Percentiles rank a stretch among this genome's conserved stretches.
phyloP scores from a whole-genome alignment of 2,113 vertebrate genomes.

The Sinocyclocheilus anophthalmus region DNA sequence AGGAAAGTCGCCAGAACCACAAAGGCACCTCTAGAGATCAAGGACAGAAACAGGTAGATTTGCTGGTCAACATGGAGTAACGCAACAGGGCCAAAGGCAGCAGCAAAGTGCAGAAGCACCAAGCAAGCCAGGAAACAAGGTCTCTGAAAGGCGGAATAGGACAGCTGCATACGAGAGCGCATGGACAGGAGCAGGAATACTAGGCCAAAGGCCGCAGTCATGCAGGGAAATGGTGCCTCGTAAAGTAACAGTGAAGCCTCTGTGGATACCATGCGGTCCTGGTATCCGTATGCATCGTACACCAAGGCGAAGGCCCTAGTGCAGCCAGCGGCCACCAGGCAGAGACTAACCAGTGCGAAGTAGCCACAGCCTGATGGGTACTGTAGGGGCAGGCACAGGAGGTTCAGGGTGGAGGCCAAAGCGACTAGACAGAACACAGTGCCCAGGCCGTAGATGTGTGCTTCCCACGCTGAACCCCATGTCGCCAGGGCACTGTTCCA shows the following conservation, averaged over 20 bases:
- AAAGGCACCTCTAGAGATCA: conserved; percentile 83
- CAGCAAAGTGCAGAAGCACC: conserved; percentile 79
- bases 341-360: conserved; percentile 81
- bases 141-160: conserved; percentile 78
- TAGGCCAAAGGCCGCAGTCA: conserved; percentile 84
- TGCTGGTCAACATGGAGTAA: conserved; percentile 77
- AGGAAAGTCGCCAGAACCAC: conserved; percentile 81
- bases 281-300: conserved; percentile 83
- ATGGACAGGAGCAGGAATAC: conserved; percentile 85
- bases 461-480: conserved; percentile 91
- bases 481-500: conserved; percentile 85
- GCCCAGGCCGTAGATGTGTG: conserved; percentile 84
- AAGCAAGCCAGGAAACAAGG: conserved; percentile 80
- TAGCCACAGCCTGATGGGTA: conserved; percentile 83
- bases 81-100: conserved; percentile 78
- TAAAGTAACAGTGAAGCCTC: conserved; percentile 79
- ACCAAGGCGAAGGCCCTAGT: conserved; percentile 81
- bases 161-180: conserved; percentile 78
- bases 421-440: conserved; percentile 80
- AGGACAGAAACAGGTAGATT: conserved; percentile 79
- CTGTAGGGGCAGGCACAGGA: conserved; percentile 82
- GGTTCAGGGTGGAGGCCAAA: conserved; percentile 79
- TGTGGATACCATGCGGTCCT: conserved; percentile 73
- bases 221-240: conserved; percentile 84
- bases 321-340: conserved; percentile 77